Conservation (phyloP, 2,797 vertebrate species). For the Capromys pilorides region DNA sequence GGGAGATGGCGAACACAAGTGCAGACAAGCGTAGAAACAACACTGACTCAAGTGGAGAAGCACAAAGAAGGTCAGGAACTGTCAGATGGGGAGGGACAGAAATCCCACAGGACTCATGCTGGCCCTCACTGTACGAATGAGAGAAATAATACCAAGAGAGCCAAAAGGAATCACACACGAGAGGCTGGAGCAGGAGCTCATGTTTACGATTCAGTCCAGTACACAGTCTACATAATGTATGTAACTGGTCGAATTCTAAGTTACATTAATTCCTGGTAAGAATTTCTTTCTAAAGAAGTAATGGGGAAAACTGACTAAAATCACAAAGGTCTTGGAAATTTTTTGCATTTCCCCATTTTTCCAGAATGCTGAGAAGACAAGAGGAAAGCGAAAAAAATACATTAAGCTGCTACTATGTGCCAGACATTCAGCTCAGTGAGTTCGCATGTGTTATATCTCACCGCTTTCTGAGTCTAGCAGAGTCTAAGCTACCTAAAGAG, state of each 20-base stretch:
- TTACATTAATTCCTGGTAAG: conserved; percentile 14
- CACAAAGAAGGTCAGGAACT: neutral
- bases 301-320: neutral
- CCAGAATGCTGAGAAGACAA: conserved; percentile 5
- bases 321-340: conserved; percentile 42
- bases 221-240: neutral
- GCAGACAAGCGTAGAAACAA: neutral
- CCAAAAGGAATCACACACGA: neutral
- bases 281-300: neutral
- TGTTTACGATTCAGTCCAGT: neutral
- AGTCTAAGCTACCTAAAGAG: neutral
- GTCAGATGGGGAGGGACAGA: neutral
- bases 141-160: neutral
- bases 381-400: conserved; percentile 24
- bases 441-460: neutral
- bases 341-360: conserved; percentile 38
- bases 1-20: neutral
- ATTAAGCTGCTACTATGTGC: neutral
- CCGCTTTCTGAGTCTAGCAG: neutral
- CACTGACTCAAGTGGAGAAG: neutral
- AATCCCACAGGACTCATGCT: neutral
- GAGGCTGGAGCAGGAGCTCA: neutral
- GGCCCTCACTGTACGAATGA: neutral
- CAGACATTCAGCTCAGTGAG: neutral
- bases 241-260: conserved; percentile 30